phyloP scores from a whole-genome alignment of 2,888 invertebrate species.

The Drosophila stalkeri region DNA sequence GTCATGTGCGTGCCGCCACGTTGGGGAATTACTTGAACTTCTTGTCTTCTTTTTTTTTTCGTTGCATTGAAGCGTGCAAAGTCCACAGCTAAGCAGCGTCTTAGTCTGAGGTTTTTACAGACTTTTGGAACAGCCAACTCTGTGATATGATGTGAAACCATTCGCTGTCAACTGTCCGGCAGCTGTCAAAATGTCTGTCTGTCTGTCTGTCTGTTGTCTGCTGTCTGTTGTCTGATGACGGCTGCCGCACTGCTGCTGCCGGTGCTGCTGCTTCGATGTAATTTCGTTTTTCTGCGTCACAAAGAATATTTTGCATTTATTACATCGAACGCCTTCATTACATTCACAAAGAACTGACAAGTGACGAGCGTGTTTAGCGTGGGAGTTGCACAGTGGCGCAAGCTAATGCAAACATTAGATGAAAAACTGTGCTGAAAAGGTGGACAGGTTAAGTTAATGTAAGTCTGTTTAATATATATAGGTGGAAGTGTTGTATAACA shows the following conservation, averaged over 20 bases:
- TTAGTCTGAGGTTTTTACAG: slow-evolving; percentile 42
- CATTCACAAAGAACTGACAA: slow-evolving; percentile 72
- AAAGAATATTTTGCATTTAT: slow-evolving; percentile 76
- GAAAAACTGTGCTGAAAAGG: not conserved
- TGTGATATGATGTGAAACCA: slow-evolving; percentile 17
- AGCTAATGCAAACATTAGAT: not conserved
- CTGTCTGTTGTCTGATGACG: slow-evolving; percentile 47
- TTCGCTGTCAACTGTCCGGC: slow-evolving; percentile 21
- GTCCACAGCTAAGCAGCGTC: slow-evolving; percentile 44
- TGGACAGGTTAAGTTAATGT: not conserved
- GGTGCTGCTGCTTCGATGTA: slow-evolving; percentile 44
- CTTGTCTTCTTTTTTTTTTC: not conserved
- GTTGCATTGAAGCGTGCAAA: slow-evolving; percentile 39
- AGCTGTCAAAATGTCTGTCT: slow-evolving; percentile 42
- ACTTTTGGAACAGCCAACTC: slow-evolving; percentile 4
- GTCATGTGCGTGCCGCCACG: slow-evolving; percentile 71
- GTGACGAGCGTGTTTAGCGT: slow-evolving; percentile 60
- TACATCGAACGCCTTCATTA: slow-evolving; percentile 81
- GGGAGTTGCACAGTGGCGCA: slow-evolving; percentile 61
- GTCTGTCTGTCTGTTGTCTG: slow-evolving; percentile 15
- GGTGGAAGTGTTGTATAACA: not conserved
- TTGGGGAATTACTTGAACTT: slow-evolving; percentile 53
- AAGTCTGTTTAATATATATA: not conserved
- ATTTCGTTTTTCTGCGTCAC: slow-evolving; percentile 73
- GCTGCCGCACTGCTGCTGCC: not conserved